phyloP scores from a whole-genome alignment of 2,113 vertebrate species.

The Spheniscus mendiculus region DNA sequence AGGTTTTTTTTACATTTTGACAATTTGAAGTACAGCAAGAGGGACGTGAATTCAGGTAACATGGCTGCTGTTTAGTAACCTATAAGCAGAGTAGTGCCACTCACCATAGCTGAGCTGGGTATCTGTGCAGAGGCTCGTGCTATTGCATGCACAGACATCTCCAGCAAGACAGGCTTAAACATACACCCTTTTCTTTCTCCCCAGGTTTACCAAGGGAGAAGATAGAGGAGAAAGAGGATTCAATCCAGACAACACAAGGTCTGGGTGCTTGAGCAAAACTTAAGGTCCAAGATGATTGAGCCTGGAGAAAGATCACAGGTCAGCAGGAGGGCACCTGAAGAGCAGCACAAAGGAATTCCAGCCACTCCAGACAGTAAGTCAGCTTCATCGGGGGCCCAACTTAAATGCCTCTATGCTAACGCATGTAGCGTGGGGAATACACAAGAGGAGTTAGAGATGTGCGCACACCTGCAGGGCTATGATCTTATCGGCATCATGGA shows the following conservation, averaged over 20 bases:
- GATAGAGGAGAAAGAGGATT: neutral
- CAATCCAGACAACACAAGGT: neutral
- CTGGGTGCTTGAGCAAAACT: neutral
- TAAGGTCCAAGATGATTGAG: neutral
- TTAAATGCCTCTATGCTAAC: no score
- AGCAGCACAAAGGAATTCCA: no score
- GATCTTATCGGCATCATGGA: no score
- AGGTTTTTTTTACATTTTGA: neutral
- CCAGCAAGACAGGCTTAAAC: neutral
- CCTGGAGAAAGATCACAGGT: no score
- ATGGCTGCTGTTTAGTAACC: neutral
- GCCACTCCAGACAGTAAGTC: no score
- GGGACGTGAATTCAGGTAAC: neutral
- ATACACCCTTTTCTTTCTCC: neutral
- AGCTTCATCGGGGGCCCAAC: no score
- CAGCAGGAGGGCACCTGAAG: no score
- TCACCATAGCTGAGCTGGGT: neutral
- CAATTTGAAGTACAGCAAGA: neutral
- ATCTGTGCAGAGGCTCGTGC: neutral
- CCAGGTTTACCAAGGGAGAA: neutral
- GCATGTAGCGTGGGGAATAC: no score
- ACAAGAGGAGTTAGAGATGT: no score
- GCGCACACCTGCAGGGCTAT: no score
- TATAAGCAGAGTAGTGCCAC: neutral
- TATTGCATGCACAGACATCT: neutral